These are phyloP conservation scores for Epinephelus moara DNA, from an alignment of 2,113 vertebrate species.

Conservation along the genomic window DNA sequence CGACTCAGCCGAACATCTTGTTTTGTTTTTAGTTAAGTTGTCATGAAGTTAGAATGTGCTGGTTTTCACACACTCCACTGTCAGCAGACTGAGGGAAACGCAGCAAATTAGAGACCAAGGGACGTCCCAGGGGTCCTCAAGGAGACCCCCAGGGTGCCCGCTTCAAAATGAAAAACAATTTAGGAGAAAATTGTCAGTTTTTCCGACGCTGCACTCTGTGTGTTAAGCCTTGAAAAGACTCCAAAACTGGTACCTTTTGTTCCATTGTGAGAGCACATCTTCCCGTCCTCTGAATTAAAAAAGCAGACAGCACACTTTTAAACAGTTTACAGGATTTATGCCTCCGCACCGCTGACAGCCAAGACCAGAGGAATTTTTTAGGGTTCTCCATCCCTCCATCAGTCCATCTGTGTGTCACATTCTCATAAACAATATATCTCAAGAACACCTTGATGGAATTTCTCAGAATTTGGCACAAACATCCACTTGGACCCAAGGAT, in stretches of 20 bases:
- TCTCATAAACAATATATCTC: no score
- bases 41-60: slow-evolving; percentile 6
- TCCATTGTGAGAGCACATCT: background rate
- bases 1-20: slow-evolving; percentile 1
- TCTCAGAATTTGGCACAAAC: no score
- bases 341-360: no score
- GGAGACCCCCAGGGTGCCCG: background rate
- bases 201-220: background rate
- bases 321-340: no score
- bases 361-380: no score
- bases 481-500: no score
- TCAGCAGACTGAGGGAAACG: background rate
- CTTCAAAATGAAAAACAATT: slow-evolving; percentile 25
- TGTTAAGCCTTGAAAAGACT: background rate
- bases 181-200: background rate
- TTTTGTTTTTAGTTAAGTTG: slow-evolving; percentile 52
- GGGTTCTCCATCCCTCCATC: no score
- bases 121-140: background rate
- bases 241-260: background rate
- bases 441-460: no score
- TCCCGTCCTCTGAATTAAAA: no score
- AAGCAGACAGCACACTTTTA: no score
- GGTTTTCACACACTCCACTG: background rate
- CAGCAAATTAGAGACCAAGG: background rate
- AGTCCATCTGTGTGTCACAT: no score